Evolutionary conservation across 2,888 invertebrate species (phyloP).

Genomic region (Seira musarum): DNA sequence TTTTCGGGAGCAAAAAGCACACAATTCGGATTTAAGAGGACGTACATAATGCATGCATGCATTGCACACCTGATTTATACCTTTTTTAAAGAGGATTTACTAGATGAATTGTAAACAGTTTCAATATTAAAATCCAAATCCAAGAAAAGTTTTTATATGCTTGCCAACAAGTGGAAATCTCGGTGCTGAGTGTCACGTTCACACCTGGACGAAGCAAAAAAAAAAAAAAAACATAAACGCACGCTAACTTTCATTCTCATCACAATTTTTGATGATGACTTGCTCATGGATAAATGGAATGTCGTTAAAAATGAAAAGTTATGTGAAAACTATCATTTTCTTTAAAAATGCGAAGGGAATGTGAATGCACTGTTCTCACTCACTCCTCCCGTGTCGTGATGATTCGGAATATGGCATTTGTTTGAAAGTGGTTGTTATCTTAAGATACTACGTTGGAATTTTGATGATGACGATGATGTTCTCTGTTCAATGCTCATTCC

Average conservation of each 20-base stretch:
- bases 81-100: constrained; percentile 5
- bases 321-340: constrained; percentile 11
- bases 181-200: constrained; percentile 42
- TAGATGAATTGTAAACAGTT: constrained; percentile 4
- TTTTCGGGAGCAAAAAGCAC: constrained; percentile 22
- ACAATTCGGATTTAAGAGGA: background rate
- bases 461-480: background rate
- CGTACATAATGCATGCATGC: constrained; percentile 31
- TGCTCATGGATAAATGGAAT: constrained; percentile 10
- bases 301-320: constrained; percentile 8
- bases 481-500: too few species aligned
- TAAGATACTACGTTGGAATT: background rate
- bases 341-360: background rate
- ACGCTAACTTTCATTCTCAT: background rate
- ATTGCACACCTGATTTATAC: constrained; percentile 47
- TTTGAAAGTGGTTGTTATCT: background rate
- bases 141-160: background rate
- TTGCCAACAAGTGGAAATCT: background rate
- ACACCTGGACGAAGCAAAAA: background rate
- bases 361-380: constrained; percentile 2
- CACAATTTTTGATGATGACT: constrained; percentile 10
- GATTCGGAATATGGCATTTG: background rate
- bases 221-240: too few species aligned
- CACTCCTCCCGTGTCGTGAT: background rate
- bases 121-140: background rate